These are phyloP conservation scores for Philopotamus ludificatus DNA, from an alignment of 1,140 invertebrate genomes.

Conservation along the genomic window DNA sequence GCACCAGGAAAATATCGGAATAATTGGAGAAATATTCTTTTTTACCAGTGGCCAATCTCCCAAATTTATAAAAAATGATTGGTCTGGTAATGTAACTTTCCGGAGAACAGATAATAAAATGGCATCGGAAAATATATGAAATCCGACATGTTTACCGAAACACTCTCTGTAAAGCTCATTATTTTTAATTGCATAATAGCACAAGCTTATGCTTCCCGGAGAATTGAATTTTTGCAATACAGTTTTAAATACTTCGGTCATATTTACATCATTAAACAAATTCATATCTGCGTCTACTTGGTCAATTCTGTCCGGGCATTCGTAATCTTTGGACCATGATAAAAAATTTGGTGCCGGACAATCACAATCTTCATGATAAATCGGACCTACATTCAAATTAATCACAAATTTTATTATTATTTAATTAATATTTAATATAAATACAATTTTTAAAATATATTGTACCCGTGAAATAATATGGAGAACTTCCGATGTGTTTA, in stretches of 20 bases:
- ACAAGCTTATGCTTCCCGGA: slow-evolving; percentile 79
- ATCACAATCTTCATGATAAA: slow-evolving; percentile 82
- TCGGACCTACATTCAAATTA: slow-evolving; percentile 56
- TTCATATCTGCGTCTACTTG: slow-evolving; percentile 78
- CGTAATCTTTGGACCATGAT: slow-evolving; percentile 67
- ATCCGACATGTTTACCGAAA: slow-evolving; percentile 93
- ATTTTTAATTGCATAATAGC: slow-evolving; percentile 85
- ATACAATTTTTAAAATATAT: slow-evolving; percentile 1
- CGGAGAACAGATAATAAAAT: slow-evolving; percentile 80
- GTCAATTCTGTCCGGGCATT: slow-evolving; percentile 64
- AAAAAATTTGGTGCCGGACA: slow-evolving; percentile 70
- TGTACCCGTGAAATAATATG: slow-evolving; percentile 65
- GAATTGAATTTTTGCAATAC: slow-evolving; percentile 66
- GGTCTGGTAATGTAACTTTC: slow-evolving; percentile 82
- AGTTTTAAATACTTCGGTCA: slow-evolving; percentile 65
- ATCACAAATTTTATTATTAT: slow-evolving; percentile 28
- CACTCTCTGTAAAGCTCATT: slow-evolving; percentile 87
- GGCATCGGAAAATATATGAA: slow-evolving; percentile 93
- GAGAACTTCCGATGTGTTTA: slow-evolving; percentile 66
- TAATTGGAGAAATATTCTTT: slow-evolving; percentile 55
- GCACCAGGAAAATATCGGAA: slow-evolving; percentile 97
- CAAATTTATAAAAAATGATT: slow-evolving; percentile 90
- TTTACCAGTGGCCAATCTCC: slow-evolving; percentile 90
- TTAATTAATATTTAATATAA: slow-evolving; percentile 21
- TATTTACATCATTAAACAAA: slow-evolving; percentile 70